These are phyloP conservation scores for Sciurus vulgaris DNA, from an alignment of 2,797 vertebrate genomes.

Conservation along the genomic window DNA sequence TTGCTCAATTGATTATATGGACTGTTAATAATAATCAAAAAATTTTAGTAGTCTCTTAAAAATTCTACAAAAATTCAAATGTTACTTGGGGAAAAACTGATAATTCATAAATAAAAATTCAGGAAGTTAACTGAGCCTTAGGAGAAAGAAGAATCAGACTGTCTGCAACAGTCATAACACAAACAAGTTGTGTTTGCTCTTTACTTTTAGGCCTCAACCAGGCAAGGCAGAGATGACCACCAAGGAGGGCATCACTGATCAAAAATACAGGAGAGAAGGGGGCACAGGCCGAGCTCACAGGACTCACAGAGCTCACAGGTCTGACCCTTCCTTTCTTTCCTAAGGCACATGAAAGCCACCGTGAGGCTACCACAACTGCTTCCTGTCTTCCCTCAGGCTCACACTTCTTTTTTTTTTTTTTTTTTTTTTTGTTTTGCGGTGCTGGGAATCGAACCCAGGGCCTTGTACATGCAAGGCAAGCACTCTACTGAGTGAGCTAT, in stretches of 20 bases:
- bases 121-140: neutral
- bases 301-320: no score
- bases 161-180: neutral
- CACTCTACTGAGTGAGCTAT: no score
- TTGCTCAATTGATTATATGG: neutral
- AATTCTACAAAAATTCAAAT: neutral
- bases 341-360: neutral
- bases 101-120: neutral
- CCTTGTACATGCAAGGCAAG: no score
- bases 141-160: neutral
- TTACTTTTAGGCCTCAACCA: neutral
- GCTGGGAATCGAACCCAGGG: no score
- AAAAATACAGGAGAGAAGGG: neutral
- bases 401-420: no score
- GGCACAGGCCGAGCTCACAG: no score
- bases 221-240: neutral
- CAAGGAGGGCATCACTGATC: rapidly evolving
- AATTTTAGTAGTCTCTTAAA: neutral
- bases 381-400: neutral
- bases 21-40: neutral
- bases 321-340: no score
- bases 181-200: neutral
- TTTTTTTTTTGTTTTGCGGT: no score
- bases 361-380: neutral
- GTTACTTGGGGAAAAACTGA: neutral